Base-by-base conservation (phyloP, 1,140 invertebrate species). In the Drosophila neocordata region DNA sequence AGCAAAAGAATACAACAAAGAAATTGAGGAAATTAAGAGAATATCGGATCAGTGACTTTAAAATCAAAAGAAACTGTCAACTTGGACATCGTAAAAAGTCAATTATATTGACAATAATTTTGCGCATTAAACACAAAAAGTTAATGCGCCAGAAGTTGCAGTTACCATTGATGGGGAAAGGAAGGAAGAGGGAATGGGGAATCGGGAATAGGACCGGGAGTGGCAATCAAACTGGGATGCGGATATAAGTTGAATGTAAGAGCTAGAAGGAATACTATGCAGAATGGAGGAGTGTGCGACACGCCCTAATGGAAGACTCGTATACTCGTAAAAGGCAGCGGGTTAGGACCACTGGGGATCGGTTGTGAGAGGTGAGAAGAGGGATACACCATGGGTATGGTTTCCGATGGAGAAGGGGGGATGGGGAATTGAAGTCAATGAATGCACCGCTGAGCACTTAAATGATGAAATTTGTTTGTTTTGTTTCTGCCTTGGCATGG, bases 81-180 rank as follows among this genome's bases (percentile, higher is more conserved):
- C 75, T 83, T 79, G 73, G 79, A 64, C 44, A 71, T 77, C 82
- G 37, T 87, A 87, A 87, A 87, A 87, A 65, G 69, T 73, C 83
- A 69, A 88, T 87, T 87, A 79, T 88, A 87, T 87, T 79, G 79
- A 38, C 69, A 77, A 83, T 88, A 79, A 88, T 70, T 73, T 65
- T 65, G 27, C 57, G 70, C 82, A 79, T 88, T 85, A 81, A 88
- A 75, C 53, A 82, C 78, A 87, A 75, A 87, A 87, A 79, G 75
- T 87, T 88, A 88, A 79, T 88, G 71, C 67, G 31, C 56, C 63
- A 64, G 66, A 73, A 72, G 78, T 71, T 72, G 57, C 55, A 58
- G 20, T 41, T 64, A 24, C n/a, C 12, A 56, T 52, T 48, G 53
- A 44, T 18, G 13, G 24, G 24, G 24, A 4, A 24, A 24, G 1